A percentile compares a stretch with the other conserved stretches of the same genome.
phyloP scores from a whole-genome alignment of 2,888 invertebrate species.

The Odiellus spinosus region DNA sequence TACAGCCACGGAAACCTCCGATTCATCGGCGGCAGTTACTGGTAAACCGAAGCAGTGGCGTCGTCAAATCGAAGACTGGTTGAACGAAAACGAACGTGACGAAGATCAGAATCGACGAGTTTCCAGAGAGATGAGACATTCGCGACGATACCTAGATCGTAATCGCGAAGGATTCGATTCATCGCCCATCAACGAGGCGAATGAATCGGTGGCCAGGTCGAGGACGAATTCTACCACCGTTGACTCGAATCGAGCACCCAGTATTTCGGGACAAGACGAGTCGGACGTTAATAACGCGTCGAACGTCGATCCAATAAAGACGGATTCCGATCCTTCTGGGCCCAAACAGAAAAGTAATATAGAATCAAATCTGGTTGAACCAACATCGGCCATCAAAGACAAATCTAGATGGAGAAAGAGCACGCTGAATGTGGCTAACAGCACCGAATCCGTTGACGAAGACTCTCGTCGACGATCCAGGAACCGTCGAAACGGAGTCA shows the following conservation, averaged over 20 bases:
- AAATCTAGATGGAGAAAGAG: slow-evolving; percentile 61
- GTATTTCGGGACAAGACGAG: slow-evolving; percentile 6
- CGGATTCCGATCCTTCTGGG: slow-evolving; percentile 14
- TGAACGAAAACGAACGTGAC: slow-evolving; percentile 67
- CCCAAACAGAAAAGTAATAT: slow-evolving; percentile 10
- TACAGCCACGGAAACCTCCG: no score
- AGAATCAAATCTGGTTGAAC: slow-evolving; percentile 6
- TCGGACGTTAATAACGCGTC: slow-evolving; percentile 3
- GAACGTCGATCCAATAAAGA: slow-evolving; percentile 10
- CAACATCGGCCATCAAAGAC: slow-evolving; percentile 41
- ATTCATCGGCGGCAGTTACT: slow-evolving; percentile 1
- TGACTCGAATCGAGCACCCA: not conserved
- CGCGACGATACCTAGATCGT: not conserved
- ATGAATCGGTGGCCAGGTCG: no score
- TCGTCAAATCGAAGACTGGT: slow-evolving; percentile 80
- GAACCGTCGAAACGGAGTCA: not conserved
- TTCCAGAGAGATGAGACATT: slow-evolving; percentile 8
- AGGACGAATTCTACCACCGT: no score
- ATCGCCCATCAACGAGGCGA: not conserved
- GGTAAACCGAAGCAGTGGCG: slow-evolving; percentile 43
- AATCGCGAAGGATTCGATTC: not conserved
- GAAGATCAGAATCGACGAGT: slow-evolving; percentile 36
- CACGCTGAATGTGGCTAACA: slow-evolving; percentile 38
- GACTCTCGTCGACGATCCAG: slow-evolving; percentile 38
- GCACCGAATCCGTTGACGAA: slow-evolving; percentile 48